Base-by-base conservation (phyloP, 2,888 invertebrate species). In the Drosophila barbarae region DNA sequence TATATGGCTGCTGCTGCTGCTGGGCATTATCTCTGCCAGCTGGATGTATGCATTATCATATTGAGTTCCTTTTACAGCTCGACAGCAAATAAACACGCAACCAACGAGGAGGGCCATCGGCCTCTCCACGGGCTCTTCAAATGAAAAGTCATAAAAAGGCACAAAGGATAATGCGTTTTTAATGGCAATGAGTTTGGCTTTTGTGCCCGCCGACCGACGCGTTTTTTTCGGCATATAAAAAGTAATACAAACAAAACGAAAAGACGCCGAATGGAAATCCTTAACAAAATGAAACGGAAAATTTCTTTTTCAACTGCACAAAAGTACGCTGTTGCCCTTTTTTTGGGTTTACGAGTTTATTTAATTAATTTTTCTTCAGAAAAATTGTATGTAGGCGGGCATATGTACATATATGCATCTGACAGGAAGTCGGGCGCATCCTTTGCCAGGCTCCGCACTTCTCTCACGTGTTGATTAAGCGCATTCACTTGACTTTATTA, bases 401-500 rank as follows among this genome's bases (percentile, higher is more conserved):
- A 13, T 42, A n/a, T 39, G 44, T 50, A 18, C 1, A 18, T 18
- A 18, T 18, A 18, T 18, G 55, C 68, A 46, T 44, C 49, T 67
- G 67, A 44, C 65, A 67, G 65, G 68, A 68, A 57, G 66, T 44
- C 36, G 32, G 26, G 30, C 44, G 68, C 68, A 56, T 51, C 68
- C 44, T 66, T 55, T 56, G 49, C n/a, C 56, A 34, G 36, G 32
- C 28, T 34, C 52, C 68, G 7, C 6, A 28, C 26, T 28, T 49
- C 68, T 61, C 73, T 69, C 64, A 67, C 61, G 74, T 84, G 79
- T 81, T 82, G 79, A 79, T 79, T 84, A 79, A 79, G 84, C 79
- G 82, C 84, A 79, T 84, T 79, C 84, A 84, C 82, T 79, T 81
- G 82, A 84, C 78, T 84, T 82, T 79, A 79, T 79, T 79, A 79